Percentiles rank a stretch among this genome's conserved stretches.
Conservation (phyloP, 2,797 vertebrate species). For the Eleutherodactylus coqui region DNA sequence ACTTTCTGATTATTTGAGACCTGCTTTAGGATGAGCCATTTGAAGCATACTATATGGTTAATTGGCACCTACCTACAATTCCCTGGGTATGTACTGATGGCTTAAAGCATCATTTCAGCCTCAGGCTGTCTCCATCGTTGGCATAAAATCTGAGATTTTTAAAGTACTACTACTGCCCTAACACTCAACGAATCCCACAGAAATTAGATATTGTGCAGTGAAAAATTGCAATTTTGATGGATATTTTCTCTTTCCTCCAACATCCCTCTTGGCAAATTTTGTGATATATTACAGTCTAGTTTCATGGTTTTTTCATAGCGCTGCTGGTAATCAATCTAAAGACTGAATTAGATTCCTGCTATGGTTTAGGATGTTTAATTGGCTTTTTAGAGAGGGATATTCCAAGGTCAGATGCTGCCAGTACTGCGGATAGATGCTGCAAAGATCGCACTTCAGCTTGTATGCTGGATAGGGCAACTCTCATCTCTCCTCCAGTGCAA, state of each 20-base stretch:
- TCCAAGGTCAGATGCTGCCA: conserved; percentile 51
- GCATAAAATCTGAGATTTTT: conserved; percentile 20
- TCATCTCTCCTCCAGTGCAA: not conserved
- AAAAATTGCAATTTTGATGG: conserved; percentile 48
- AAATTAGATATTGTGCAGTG: not conserved
- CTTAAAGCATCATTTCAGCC: not conserved
- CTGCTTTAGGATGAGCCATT: too few species aligned
- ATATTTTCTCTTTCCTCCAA: conserved; percentile 6
- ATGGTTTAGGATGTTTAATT: conserved; percentile 48
- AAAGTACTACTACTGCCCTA: not conserved
- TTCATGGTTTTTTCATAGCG: conserved; percentile 21
- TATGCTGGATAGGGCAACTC: not conserved
- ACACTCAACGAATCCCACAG: not conserved
- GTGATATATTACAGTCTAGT: not conserved
- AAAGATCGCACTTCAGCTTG: not conserved
- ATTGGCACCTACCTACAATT: not conserved
- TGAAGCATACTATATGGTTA: not conserved
- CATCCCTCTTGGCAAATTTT: conserved; percentile 18
- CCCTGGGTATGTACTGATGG: not conserved
- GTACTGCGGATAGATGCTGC: not conserved
- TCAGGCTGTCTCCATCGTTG: not conserved
- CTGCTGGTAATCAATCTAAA: conserved; percentile 52
- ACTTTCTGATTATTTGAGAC: too few species aligned
- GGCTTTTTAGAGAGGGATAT: conserved; percentile 32
- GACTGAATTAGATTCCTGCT: conserved; percentile 44